Percentiles rank a stretch among this genome's conserved stretches.
phyloP scores from a whole-genome alignment of 1,140 invertebrate species.

The Pemphigus obesinymphae region DNA sequence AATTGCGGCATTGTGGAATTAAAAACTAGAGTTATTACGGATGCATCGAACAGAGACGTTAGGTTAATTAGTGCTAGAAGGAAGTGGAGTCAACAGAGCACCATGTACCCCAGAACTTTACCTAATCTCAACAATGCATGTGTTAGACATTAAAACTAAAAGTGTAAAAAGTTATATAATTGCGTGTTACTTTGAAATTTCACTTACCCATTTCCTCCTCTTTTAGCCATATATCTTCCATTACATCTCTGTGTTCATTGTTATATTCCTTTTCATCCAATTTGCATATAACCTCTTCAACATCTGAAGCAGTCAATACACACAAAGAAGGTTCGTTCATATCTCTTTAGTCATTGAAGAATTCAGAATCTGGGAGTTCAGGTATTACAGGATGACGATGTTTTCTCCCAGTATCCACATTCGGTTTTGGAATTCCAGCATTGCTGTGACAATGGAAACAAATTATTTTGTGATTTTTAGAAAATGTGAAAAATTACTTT shows the following conservation, averaged over 20 bases:
- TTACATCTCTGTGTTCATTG: slow-evolving; percentile 67
- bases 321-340: slow-evolving; percentile 46
- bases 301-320: slow-evolving; percentile 53
- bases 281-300: slow-evolving; percentile 54
- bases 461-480: background rate
- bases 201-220: slow-evolving; percentile 68
- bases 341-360: slow-evolving; percentile 21
- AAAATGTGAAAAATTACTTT: slow-evolving; percentile 53
- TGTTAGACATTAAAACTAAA: too few relatives aligned
- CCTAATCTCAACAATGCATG: too few relatives aligned
- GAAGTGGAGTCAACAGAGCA: too few relatives aligned
- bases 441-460: slow-evolving; percentile 44
- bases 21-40: too few relatives aligned
- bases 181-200: too few relatives aligned
- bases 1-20: too few relatives aligned
- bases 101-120: too few relatives aligned
- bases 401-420: slow-evolving; percentile 58
- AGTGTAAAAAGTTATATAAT: too few relatives aligned
- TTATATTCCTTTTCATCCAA: slow-evolving; percentile 50
- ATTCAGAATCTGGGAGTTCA: slow-evolving; percentile 51
- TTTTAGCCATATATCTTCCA: slow-evolving; percentile 77
- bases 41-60: too few relatives aligned
- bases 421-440: slow-evolving; percentile 60
- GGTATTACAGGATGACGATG: slow-evolving; percentile 56
- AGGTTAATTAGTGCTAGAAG: too few relatives aligned